Evolutionary conservation across 2,113 vertebrate species (phyloP), one percentile per base, ranked within the genome.

Genomic region (Salvelinus fontinalis): DNA sequence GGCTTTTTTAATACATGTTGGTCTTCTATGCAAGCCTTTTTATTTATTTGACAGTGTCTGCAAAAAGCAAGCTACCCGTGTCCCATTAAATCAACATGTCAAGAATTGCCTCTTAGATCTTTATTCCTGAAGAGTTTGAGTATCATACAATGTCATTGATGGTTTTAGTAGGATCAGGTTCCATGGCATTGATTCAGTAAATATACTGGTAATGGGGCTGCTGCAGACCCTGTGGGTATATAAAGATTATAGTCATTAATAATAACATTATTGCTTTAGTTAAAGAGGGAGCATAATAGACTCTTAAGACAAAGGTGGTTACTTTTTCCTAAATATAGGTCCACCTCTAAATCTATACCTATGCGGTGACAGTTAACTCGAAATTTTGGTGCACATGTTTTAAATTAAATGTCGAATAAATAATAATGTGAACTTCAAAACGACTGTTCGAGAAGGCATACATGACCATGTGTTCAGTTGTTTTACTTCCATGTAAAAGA

Each of bases 261-360:
- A 54, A 24, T 86, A 89, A 85, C 84, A 88, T 91, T 92, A 92
- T 91, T 93, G 90, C 91, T 91, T 90, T 89, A 81, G 87, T 89
- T 83, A 86, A 78, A 88, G 78, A 92, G 84, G 79, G 84, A 86
- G 77, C 82, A 82, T 75, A 80, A 80, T 79, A 73, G 84, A 81
- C 85, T 87, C 75, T 88, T 86, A 83, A 85, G 77, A 87, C 77
- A 89, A 86, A 86, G 78, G 81, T 85, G 85, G 83, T 81, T 75
- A 74, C 80, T 86, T 29, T 49, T 67, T 77, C 80, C 80, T 13
- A 31, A 66, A 31, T 72, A 26, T 67, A 84, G 85, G 80, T 80
- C 83, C 79, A 75, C 70, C 81, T 85, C 76, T 78, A 86, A 80
- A 71, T 85, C 81, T 71, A 66, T 24, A 29, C 67, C 44, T 85